A percentile compares a stretch with the other conserved stretches of the same genome.
phyloP scores from a whole-genome alignment of 2,888 invertebrate species.

The Nymphalis polychloros region DNA sequence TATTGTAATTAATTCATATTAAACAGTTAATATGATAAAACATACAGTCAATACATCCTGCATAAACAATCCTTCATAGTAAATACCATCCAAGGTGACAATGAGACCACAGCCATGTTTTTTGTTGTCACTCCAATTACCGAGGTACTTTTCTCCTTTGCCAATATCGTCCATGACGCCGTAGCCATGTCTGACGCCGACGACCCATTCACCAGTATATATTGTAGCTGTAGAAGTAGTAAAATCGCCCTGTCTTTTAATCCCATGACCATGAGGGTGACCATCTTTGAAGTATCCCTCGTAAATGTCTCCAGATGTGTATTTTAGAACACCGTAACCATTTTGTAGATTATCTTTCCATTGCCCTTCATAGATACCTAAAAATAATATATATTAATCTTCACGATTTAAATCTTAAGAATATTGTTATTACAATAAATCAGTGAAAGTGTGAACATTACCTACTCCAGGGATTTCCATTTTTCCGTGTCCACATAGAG shows the following conservation, averaged over 20 bases:
- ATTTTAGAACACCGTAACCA: constrained; percentile 89
- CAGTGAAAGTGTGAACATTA: constrained; percentile 43
- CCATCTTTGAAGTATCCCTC: constrained; percentile 94
- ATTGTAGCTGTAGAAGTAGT: constrained; percentile 87
- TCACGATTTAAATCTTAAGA: not conserved
- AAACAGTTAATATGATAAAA: constrained; percentile 8
- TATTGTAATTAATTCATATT: not conserved
- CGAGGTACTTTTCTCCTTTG: constrained; percentile 94
- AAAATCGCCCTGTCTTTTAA: constrained; percentile 89
- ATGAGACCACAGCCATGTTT: constrained; percentile 92
- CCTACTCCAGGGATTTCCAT: constrained; percentile 85
- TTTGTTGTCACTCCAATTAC: constrained; percentile 92
- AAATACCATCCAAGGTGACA: constrained; percentile 93
- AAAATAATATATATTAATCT: constrained; percentile 31
- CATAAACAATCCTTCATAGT: constrained; percentile 93
- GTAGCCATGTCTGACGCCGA: constrained; percentile 90
- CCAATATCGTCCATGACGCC: constrained; percentile 94
- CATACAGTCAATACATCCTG: constrained; percentile 89
- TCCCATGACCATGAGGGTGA: constrained; percentile 91
- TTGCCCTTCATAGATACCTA: constrained; percentile 88
- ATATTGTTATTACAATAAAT: no score
- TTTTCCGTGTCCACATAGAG: constrained; percentile 87
- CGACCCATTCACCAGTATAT: constrained; percentile 94
- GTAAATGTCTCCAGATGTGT: constrained; percentile 89
- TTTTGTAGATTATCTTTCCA: constrained; percentile 92